A percentile compares a stretch with the other conserved stretches of the same genome.
phyloP scores from a whole-genome alignment of 2,888 invertebrate genomes.

The Drosophila limbata region DNA sequence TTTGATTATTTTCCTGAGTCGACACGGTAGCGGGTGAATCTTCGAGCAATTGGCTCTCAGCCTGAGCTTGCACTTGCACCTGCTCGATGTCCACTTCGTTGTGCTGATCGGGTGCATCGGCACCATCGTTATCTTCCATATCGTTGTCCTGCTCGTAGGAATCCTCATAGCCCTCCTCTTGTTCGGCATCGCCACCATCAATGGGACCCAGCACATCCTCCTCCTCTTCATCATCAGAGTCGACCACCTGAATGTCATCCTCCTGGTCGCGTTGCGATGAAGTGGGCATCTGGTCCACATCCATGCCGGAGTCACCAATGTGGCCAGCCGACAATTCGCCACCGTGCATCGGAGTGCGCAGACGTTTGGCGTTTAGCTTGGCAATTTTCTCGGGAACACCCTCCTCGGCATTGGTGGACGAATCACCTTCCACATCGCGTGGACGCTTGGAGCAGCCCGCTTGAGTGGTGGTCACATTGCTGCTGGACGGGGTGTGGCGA shows the following conservation, averaged over 20 bases:
- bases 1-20: slow-evolving; percentile 86
- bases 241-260: slow-evolving; percentile 92
- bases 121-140: slow-evolving; percentile 87
- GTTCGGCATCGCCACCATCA: slow-evolving; percentile 86
- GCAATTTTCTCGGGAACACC: slow-evolving; percentile 80
- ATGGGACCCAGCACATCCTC: slow-evolving; percentile 84
- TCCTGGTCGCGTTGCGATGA: slow-evolving; percentile 95
- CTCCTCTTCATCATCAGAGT: slow-evolving; percentile 91
- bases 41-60: slow-evolving; percentile 58
- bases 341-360: slow-evolving; percentile 82
- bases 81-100: slow-evolving; percentile 89
- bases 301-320: slow-evolving; percentile 87
- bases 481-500: slow-evolving; percentile 87
- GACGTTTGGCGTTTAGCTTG: slow-evolving; percentile 83
- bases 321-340: slow-evolving; percentile 84
- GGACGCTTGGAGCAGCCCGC: slow-evolving; percentile 87
- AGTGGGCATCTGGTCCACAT: slow-evolving; percentile 93
- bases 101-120: slow-evolving; percentile 85
- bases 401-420: slow-evolving; percentile 86
- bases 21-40: slow-evolving; percentile 60
- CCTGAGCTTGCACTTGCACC: slow-evolving; percentile 86
- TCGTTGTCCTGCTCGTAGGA: slow-evolving; percentile 86
- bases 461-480: slow-evolving; percentile 89
- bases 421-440: slow-evolving; percentile 87
- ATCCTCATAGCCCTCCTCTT: slow-evolving; percentile 87